Conservation (phyloP, 2,797 vertebrate species). For the Clamator glandarius region DNA sequence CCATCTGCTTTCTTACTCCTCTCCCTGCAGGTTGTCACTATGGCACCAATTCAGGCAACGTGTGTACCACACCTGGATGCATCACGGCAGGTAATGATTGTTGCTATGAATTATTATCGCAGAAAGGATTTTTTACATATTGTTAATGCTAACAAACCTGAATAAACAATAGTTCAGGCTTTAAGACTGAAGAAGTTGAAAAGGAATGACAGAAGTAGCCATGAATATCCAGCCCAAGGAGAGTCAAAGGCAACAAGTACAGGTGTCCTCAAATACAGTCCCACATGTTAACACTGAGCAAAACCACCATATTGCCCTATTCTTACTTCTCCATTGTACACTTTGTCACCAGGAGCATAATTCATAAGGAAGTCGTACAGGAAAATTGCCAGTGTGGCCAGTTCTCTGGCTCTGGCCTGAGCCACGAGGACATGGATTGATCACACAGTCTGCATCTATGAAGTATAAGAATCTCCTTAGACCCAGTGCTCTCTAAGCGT, state of each 20-base stretch:
- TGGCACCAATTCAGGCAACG: slow-evolving; percentile 3
- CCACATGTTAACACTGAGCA: not conserved
- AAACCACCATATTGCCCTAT: fast-evolving
- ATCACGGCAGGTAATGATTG: slow-evolving; percentile 88
- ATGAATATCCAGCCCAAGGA: too few relatives aligned
- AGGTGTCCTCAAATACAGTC: not conserved
- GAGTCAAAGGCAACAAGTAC: not conserved
- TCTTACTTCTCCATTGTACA: not conserved
- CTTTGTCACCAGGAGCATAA: not conserved
- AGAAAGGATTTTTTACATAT: not conserved
- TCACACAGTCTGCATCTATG: not conserved
- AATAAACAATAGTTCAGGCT: not conserved
- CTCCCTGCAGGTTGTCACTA: slow-evolving; percentile 76
- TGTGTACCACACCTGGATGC: slow-evolving; percentile 89
- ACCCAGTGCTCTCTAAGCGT: not conserved
- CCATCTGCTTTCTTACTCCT: not conserved
- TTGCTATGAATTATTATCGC: not conserved
- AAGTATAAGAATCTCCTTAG: not conserved
- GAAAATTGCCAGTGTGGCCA: not conserved
- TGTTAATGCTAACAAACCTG: not conserved
- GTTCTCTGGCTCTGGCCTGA: not conserved
- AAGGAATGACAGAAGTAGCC: not conserved
- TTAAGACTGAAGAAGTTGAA: not conserved
- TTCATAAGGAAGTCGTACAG: not conserved
- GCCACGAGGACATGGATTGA: not conserved